phyloP scores from a whole-genome alignment of 2,113 vertebrate genomes.

The Lagopus leucura region DNA sequence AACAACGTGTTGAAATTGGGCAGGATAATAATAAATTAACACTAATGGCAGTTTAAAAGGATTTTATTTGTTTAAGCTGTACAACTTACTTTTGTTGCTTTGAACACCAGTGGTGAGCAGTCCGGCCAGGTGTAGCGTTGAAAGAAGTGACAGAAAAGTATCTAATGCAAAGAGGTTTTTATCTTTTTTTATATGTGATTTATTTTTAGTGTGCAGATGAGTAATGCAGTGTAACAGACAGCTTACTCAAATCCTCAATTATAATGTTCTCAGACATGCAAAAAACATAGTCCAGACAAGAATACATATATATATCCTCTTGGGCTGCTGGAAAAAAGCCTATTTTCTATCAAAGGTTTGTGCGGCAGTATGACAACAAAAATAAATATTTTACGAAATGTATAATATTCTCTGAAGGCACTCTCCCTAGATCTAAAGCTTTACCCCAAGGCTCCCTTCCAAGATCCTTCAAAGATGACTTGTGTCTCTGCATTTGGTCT shows the following conservation, averaged over 20 bases:
- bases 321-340: background rate
- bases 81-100: background rate
- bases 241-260: background rate
- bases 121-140: background rate
- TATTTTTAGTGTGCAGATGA: conserved; percentile 1
- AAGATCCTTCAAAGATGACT: conserved; percentile 10
- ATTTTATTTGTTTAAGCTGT: background rate
- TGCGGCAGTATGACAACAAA: conserved; percentile 29
- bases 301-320: background rate
- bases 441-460: conserved; percentile 11
- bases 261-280: background rate
- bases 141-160: background rate
- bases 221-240: background rate
- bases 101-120: background rate
- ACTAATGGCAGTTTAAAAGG: background rate
- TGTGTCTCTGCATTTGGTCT: background rate
- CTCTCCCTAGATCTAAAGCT: background rate
- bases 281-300: conserved; percentile 25
- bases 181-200: background rate
- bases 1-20: background rate
- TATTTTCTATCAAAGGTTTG: conserved; percentile 7
- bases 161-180: background rate
- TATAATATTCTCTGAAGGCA: background rate
- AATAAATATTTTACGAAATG: conserved; percentile 16
- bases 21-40: background rate